These are phyloP conservation scores for Dromococcyx pavoninus DNA, from an alignment of 2,797 vertebrate species.

Conservation along the genomic window DNA sequence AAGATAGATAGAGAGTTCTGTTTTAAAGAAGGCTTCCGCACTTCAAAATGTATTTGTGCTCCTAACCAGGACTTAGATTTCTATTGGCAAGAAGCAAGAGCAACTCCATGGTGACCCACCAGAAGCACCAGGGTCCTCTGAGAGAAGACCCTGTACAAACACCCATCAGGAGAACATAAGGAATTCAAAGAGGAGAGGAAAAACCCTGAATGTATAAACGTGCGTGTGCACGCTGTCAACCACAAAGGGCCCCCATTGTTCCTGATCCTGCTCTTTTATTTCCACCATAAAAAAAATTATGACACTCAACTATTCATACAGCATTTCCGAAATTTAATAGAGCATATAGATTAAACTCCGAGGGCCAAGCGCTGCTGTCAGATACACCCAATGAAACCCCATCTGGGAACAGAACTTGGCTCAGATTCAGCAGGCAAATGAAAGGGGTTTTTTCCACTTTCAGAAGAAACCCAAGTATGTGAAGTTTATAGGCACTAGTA, in stretches of 20 bases:
- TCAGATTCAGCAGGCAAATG: constrained; percentile 43
- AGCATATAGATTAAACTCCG: constrained; percentile 53
- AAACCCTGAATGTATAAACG: not conserved
- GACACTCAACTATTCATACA: constrained; percentile 47
- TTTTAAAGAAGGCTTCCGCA: not conserved
- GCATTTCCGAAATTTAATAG: constrained; percentile 61
- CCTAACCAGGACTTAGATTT: not conserved
- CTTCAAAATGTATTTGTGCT: not conserved
- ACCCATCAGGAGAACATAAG: not conserved
- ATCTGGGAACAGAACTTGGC: constrained; percentile 58
- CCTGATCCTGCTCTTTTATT: constrained; percentile 46
- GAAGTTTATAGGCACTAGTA: constrained; percentile 72
- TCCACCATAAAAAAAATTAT: constrained; percentile 60
- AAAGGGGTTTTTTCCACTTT: constrained; percentile 60
- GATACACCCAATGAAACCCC: constrained; percentile 48
- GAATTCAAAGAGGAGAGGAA: not conserved
- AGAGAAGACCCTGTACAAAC: not conserved
- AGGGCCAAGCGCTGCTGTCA: constrained; percentile 51
- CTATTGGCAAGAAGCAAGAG: accelerated
- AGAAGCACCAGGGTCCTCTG: not conserved
- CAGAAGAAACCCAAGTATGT: constrained; percentile 69
- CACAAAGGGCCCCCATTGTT: constrained; percentile 12
- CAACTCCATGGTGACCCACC: not conserved
- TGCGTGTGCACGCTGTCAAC: accelerated
- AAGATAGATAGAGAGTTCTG: not conserved